These are phyloP conservation scores for Elaphurus davidianus DNA, from an alignment of 2,113 vertebrate species.

Conservation along the genomic window DNA sequence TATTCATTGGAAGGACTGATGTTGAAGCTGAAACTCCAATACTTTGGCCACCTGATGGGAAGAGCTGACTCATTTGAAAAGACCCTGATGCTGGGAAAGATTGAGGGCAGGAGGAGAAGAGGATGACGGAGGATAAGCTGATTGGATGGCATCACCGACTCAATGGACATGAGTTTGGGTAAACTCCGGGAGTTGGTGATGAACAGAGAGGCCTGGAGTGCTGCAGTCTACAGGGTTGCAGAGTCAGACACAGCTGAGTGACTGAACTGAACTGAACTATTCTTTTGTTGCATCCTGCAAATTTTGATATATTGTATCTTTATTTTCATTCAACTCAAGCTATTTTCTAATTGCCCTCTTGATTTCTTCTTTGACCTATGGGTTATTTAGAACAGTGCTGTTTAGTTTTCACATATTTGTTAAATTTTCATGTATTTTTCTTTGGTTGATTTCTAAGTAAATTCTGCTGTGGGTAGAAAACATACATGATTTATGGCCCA, in stretches of 20 bases:
- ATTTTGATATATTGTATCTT: neutral
- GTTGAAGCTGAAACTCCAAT: neutral
- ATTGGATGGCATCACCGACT: neutral
- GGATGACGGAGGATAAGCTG: neutral
- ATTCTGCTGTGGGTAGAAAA: neutral
- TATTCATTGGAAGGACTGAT: neutral
- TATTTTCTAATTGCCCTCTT: neutral
- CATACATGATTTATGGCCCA: neutral
- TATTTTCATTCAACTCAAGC: neutral
- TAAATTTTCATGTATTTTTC: neutral
- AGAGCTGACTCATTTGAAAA: neutral
- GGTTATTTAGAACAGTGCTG: neutral
- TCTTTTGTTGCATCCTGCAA: neutral
- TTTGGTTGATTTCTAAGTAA: neutral
- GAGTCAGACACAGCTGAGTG: neutral
- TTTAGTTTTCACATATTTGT: neutral
- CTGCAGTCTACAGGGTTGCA: neutral
- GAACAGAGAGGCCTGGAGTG: fast-evolving
- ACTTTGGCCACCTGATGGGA: neutral
- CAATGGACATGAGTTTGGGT: neutral
- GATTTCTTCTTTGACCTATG: neutral
- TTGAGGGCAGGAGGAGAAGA: neutral
- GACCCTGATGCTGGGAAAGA: neutral
- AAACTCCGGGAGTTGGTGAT: neutral
- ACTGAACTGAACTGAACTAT: neutral